Evolutionary conservation across 2,888 invertebrate species (phyloP).

Genomic region (Oeneis ivallda): DNA sequence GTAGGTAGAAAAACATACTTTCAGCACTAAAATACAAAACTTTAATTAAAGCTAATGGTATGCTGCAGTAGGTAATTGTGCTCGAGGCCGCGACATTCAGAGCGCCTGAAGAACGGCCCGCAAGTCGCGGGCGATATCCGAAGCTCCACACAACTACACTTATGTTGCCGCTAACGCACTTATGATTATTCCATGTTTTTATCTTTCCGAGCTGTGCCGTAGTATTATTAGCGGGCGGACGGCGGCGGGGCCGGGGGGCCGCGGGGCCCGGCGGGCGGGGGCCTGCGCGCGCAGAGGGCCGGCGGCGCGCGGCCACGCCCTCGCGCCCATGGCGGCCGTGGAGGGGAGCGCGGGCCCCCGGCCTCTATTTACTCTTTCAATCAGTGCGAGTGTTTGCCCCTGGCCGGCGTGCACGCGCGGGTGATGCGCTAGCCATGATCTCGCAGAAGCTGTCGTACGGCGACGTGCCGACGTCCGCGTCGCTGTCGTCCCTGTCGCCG

Average conservation of each 20-base stretch:
- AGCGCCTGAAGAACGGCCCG: slow-evolving; percentile 24
- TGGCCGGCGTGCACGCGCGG: slow-evolving; percentile 81
- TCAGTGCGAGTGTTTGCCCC: slow-evolving; percentile 82
- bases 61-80: slow-evolving; percentile 25
- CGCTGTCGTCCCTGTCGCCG: slow-evolving; percentile 87
- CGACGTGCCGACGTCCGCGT: slow-evolving; percentile 84
- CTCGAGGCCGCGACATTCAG: slow-evolving; percentile 32
- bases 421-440: slow-evolving; percentile 84
- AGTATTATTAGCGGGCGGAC: slow-evolving; percentile 64
- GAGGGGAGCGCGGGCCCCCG: slow-evolving; percentile 75
- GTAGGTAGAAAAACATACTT: slow-evolving; percentile 3
- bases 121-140: slow-evolving; percentile 39
- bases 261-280: slow-evolving; percentile 44
- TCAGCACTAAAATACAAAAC: slow-evolving; percentile 31
- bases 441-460: slow-evolving; percentile 87
- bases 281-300: slow-evolving; percentile 50
- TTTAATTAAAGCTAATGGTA: slow-evolving; percentile 30
- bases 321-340: slow-evolving; percentile 66
- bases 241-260: slow-evolving; percentile 39
- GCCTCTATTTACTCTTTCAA: slow-evolving; percentile 83
- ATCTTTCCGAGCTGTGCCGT: slow-evolving; percentile 67
- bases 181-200: slow-evolving; percentile 80
- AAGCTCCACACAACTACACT: slow-evolving; percentile 70
- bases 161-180: slow-evolving; percentile 69
- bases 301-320: slow-evolving; percentile 60